Evolutionary conservation across 2,888 invertebrate species (phyloP).

Genomic region (Pedicia rivosa): DNA sequence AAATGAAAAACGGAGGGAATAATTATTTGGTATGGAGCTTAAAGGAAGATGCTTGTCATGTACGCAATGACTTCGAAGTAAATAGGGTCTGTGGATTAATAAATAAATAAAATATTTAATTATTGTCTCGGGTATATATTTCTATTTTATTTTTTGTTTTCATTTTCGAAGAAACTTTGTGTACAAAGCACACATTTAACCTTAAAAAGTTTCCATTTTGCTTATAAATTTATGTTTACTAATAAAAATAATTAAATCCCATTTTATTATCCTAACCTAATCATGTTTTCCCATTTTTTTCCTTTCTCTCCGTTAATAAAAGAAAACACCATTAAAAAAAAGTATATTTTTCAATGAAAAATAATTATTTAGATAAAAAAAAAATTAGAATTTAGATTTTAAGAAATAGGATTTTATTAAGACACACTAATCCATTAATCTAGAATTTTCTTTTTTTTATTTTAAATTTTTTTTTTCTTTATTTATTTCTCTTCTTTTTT

Average conservation of each 20-base stretch:
- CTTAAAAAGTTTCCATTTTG: not conserved
- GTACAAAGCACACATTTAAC: not conserved
- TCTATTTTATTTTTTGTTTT: conserved; percentile 5
- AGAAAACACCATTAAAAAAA: too few relatives aligned
- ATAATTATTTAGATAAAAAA: too few relatives aligned
- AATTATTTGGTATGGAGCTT: not conserved
- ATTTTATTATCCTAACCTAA: too few relatives aligned
- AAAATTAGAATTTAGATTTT: too few relatives aligned
- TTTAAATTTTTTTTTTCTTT: too few relatives aligned
- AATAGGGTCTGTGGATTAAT: conserved; percentile 13
- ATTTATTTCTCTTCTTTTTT: too few relatives aligned
- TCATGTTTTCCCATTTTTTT: too few relatives aligned
- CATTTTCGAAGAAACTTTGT: not conserved
- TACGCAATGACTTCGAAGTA: conserved; percentile 6
- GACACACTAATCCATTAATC: too few relatives aligned
- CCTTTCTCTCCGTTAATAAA: too few relatives aligned
- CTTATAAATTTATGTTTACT: conserved; percentile 1
- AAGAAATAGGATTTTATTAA: too few relatives aligned
- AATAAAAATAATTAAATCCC: not conserved
- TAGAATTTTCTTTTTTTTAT: too few relatives aligned
- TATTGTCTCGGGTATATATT: conserved; percentile 4
- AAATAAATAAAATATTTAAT: conserved; percentile 7
- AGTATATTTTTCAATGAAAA: too few relatives aligned
- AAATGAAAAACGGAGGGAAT: not conserved
- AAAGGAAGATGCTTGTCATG: conserved; percentile 2